Evolutionary conservation across 2,797 vertebrate genomes (phyloP).

Genomic region (Leucoraja ocellata): DNA sequence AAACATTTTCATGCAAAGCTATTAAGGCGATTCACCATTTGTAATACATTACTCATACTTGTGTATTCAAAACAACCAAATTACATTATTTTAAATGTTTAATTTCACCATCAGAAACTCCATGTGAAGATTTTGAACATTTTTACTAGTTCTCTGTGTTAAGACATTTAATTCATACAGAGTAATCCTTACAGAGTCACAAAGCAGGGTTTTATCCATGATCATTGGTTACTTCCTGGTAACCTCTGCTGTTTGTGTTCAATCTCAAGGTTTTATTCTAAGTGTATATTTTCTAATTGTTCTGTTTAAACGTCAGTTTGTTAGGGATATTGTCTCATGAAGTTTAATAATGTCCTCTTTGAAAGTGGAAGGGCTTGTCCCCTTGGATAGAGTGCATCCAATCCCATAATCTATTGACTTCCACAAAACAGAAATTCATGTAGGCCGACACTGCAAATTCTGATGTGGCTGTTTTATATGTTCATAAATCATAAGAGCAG

Average conservation of each 20-base stretch:
- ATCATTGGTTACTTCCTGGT: background rate
- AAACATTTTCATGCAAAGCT: background rate
- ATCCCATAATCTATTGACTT: background rate
- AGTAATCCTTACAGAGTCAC: background rate
- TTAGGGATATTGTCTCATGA: background rate
- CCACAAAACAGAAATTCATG: background rate
- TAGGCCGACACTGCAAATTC: background rate
- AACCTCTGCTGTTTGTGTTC: background rate
- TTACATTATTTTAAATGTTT: background rate
- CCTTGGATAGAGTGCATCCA: background rate
- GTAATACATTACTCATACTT: background rate
- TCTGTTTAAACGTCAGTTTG: background rate
- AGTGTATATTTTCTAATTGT: background rate
- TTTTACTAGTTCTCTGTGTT: background rate
- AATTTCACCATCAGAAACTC: conserved; percentile 1
- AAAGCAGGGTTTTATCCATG: background rate
- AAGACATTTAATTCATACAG: background rate
- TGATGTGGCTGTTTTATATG: background rate
- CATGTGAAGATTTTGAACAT: background rate
- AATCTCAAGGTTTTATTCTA: background rate
- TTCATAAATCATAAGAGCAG: no score
- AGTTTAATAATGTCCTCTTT: background rate
- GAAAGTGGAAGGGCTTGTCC: background rate
- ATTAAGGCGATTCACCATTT: conserved; percentile 7
- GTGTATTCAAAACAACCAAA: background rate